phyloP scores from a whole-genome alignment of 2,888 invertebrate species.

The Cabera pusaria region DNA sequence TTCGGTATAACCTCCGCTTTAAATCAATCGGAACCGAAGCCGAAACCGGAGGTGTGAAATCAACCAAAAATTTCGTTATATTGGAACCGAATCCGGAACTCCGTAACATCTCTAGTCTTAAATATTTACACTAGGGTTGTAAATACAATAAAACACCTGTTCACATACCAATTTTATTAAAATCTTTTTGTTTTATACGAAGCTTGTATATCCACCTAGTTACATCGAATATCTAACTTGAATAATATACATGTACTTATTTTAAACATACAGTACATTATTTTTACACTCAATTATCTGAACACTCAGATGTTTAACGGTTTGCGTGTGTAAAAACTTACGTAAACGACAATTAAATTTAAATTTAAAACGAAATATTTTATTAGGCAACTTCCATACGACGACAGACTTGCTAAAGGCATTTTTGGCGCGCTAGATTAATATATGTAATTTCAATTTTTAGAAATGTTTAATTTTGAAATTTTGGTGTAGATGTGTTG shows the following conservation, averaged over 20 bases:
- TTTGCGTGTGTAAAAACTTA: slow-evolving; percentile 14
- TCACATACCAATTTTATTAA: slow-evolving; percentile 81
- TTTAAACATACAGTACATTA: slow-evolving; percentile 29
- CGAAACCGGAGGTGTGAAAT: no score
- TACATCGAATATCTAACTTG: slow-evolving; percentile 76
- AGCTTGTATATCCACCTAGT: slow-evolving; percentile 80
- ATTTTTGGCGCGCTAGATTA: slow-evolving; percentile 27
- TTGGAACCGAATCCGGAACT: no score
- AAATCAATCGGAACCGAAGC: no score
- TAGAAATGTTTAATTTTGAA: neutral
- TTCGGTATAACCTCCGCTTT: no score
- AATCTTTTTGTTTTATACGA: slow-evolving; percentile 73
- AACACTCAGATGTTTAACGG: slow-evolving; percentile 18
- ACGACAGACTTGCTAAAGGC: slow-evolving; percentile 30
- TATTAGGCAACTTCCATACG: slow-evolving; percentile 27
- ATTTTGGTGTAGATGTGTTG: no score
- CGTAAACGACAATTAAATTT: slow-evolving; percentile 14
- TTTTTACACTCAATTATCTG: slow-evolving; percentile 25
- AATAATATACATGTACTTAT: slow-evolving; percentile 54
- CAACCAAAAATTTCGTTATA: no score
- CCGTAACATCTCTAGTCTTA: no score
- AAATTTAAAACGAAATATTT: slow-evolving; percentile 17
- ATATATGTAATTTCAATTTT: slow-evolving; percentile 4
- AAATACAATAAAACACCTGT: slow-evolving; percentile 33
- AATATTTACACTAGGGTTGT: no score